Conservation (phyloP, 2,888 invertebrate species). For the Nemotelus pantherinus region DNA sequence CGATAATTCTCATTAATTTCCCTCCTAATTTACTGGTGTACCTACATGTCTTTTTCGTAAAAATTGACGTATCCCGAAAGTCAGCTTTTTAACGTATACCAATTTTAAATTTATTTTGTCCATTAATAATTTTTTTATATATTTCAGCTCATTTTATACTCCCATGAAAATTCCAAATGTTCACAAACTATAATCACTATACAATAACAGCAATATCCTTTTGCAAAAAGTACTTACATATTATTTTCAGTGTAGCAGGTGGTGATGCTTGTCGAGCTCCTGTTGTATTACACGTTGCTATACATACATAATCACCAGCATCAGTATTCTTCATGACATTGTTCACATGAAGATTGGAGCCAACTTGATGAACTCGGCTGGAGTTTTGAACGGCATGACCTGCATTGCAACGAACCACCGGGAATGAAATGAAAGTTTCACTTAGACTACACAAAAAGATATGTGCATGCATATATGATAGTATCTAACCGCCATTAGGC, state of each 20-base stretch:
- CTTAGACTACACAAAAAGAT: not conserved
- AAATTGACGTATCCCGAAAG: too few species aligned
- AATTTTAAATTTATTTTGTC: too few species aligned
- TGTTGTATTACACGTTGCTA: slow-evolving; percentile 62
- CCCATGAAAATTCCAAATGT: too few species aligned
- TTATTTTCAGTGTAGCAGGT: slow-evolving; percentile 62
- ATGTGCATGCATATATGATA: not conserved
- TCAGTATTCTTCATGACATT: slow-evolving; percentile 59
- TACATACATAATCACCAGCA: slow-evolving; percentile 63
- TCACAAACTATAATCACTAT: too few species aligned
- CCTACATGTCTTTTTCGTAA: too few species aligned
- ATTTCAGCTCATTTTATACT: too few species aligned
- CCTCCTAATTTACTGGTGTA: too few species aligned
- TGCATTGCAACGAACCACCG: slow-evolving; percentile 53
- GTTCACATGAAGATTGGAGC: slow-evolving; percentile 62
- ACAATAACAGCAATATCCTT: not conserved
- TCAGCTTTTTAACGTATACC: too few species aligned
- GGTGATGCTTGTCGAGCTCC: slow-evolving; percentile 65
- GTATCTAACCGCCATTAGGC: not conserved
- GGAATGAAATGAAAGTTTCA: slow-evolving; percentile 2
- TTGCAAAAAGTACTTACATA: slow-evolving; percentile 59
- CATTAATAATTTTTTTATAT: too few species aligned
- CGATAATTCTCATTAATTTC: too few species aligned
- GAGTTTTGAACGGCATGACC: slow-evolving; percentile 61
- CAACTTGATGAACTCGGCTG: slow-evolving; percentile 61